Evolutionary conservation across 2,797 vertebrate genomes (phyloP), one percentile per base, ranked within the genome.

Genomic region (Hydrocynus forskahlii): DNA sequence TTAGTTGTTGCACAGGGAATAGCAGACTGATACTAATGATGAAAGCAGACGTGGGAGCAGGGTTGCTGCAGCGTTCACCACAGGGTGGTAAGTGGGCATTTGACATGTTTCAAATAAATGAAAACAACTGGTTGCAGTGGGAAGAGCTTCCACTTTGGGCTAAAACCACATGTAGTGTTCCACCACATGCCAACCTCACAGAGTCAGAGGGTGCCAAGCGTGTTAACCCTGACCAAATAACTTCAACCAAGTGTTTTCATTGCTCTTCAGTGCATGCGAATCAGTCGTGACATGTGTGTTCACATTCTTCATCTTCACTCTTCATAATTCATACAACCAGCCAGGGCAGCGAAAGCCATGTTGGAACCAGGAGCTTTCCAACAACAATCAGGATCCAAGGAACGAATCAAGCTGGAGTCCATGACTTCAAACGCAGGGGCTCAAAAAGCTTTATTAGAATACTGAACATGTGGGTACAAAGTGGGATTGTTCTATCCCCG

Each of bases 401-500:
- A 74, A 64, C 55, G 23, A 76, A 54, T 73, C 40, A 62, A 45
- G 35, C 59, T 35, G n/a, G 48, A 59, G 78, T 59, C 40, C 63
- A 68, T 48, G 43, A 85, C 81, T 73, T 82, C 83, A 81, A 80
- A 81, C 59, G 72, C 52, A 76, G 35, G 40, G 23, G 72, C 71
- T 76, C 67, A 76, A 60, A 70, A 23, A 76, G 54, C 50, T 79
- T 78, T 69, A 76, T 83, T 80, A n/a, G 75, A 78, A 85, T 85
- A 78, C 38, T 85, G 79, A 85, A 80, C 69, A 59, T 71, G 75
- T 81, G 87, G 88, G 88, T 81, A 95, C 93, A 95, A 92, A 93
- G 91, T 89, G 38, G 69, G 89, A 94, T 94, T 95, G 93, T 95
- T 94, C 92, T 91, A 76, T 88, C 81, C 84, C 79, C 93, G 93